Evolutionary conservation across 2,113 vertebrate genomes (phyloP).

Genomic region (Eolophus roseicapilla): DNA sequence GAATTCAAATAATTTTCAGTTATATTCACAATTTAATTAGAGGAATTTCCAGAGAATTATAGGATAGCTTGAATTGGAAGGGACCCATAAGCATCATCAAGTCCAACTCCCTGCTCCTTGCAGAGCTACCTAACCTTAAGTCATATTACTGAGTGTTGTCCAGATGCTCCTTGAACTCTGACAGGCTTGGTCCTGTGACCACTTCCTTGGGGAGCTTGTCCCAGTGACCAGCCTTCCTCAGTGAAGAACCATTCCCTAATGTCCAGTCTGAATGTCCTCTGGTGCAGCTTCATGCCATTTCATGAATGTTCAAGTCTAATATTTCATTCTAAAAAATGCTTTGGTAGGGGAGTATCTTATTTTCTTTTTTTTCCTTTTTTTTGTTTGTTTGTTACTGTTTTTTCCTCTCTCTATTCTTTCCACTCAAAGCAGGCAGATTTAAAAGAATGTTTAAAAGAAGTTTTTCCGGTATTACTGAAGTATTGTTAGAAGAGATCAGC

Average conservation of each 20-base stretch:
- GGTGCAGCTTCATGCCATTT: background rate
- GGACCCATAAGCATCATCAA: background rate
- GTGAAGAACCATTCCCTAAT: background rate
- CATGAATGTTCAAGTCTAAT: background rate
- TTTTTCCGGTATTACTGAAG: background rate
- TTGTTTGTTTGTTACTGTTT: background rate
- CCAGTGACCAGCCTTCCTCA: rapidly evolving
- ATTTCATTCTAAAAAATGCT: background rate
- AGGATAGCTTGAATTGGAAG: background rate
- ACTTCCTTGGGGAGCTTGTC: background rate
- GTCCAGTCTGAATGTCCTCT: background rate
- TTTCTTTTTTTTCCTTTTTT: background rate
- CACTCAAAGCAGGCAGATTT: background rate
- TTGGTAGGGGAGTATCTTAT: background rate
- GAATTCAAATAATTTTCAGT: background rate
- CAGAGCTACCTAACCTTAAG: background rate
- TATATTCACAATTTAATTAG: background rate
- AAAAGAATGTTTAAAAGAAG: background rate
- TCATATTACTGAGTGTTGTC: background rate
- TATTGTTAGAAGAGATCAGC: background rate
- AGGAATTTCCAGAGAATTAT: background rate
- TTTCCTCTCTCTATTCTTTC: background rate
- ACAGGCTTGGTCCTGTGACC: background rate
- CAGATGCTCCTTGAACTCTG: background rate
- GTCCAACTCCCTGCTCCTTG: background rate